These are phyloP conservation scores for Elephas maximus DNA, from an alignment of 2,113 vertebrate genomes.

Conservation along the genomic window DNA sequence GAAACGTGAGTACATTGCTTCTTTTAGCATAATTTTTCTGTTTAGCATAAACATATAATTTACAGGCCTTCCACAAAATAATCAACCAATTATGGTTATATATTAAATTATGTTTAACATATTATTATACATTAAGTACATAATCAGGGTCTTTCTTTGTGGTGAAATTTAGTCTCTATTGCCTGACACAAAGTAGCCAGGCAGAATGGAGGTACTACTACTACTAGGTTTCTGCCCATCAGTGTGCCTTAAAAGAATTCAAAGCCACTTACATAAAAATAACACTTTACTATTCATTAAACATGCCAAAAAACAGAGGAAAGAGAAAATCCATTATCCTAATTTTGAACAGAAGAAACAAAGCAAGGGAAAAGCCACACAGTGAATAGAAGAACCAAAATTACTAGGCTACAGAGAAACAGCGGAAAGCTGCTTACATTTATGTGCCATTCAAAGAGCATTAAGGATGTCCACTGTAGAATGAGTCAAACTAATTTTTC, in stretches of 20 bases:
- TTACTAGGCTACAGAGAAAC: not conserved
- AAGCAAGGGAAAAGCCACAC: not conserved
- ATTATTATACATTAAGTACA: conserved; percentile 18
- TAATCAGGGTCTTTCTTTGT: not conserved
- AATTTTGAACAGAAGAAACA: conserved; percentile 31
- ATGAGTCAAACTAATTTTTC: conserved; percentile 40
- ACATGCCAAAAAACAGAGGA: not conserved
- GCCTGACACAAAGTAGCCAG: conserved; percentile 6
- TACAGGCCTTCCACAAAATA: conserved; percentile 33
- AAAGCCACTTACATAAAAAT: conserved; percentile 63
- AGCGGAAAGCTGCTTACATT: conserved; percentile 13
- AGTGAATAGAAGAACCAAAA: conserved; percentile 42
- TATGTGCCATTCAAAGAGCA: not conserved
- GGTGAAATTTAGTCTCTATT: conserved; percentile 41
- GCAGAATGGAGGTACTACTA: not conserved
- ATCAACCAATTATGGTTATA: not conserved
- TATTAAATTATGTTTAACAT: conserved; percentile 30
- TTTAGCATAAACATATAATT: not conserved
- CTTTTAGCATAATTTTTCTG: not conserved
- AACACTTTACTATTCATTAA: conserved; percentile 55
- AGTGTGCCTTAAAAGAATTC: conserved; percentile 1
- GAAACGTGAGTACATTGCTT: conserved; percentile 23
- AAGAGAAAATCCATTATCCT: conserved; percentile 49
- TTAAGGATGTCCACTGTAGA: not conserved
- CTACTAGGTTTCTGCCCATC: conserved; percentile 12